Evolutionary conservation across 2,888 invertebrate species (phyloP), one percentile per base, ranked within the genome.

Genomic region (Dolomedes plantarius): DNA sequence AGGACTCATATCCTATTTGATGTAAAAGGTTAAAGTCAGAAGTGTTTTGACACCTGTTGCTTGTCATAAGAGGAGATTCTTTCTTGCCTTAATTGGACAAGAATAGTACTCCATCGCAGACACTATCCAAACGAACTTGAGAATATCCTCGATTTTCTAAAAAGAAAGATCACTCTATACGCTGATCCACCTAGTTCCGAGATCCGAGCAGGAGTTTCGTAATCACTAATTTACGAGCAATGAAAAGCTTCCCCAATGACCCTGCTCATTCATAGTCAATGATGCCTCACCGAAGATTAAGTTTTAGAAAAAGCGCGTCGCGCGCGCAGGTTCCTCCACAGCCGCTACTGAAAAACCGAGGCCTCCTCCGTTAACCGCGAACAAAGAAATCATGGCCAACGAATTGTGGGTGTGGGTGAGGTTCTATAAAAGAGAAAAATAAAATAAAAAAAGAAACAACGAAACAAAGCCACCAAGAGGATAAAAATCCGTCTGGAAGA

Each of bases 331-430:
- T 56, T 56, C 56, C 23, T 56, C 1, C 23, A 56, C 5, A 23
- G 6, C 5, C 56, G 56, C 56, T 56, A 56, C 56, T 11, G 56
- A 56, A 56, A 56, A 11, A 46, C n/a, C n/a, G 23, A 23, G 56
- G 56, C 16, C 16, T 6, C 56, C 56, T 56, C 56, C 56, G 19
- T 11, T 23, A 56, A 16, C 56, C 56, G 16, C 7, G 23, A 56
- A 23, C 13, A 56, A 23, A 56, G 56, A 46, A 46, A 46, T 23
- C 56, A 56, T 56, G 23, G 56, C 19, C 74, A 27, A 74, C 31
- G 74, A 27, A 64, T 36, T 39, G 74, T 74, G 74, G 74, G 74
- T 64, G 74, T 74, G 74, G 74, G 64, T 74, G 74, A 74, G 56
- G 56, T 56, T 56, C 13, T 9, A 56, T 56, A 56, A 56, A 56